Percentiles rank a stretch among this genome's conserved stretches.
Conservation (phyloP, 1,140 invertebrate species). For the Brachionus plicatilis region DNA sequence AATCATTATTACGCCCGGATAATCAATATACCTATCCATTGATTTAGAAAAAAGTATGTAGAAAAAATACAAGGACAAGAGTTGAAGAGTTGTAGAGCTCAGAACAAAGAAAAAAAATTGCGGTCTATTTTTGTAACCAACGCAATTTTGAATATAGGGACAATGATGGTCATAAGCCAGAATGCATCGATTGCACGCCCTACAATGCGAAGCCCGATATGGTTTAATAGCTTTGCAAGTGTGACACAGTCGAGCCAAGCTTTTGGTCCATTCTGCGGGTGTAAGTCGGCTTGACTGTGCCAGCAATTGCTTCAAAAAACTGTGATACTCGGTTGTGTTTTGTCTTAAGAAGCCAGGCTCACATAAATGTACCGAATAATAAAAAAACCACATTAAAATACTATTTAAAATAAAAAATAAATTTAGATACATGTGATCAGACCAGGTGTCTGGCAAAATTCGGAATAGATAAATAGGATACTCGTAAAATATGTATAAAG, state of each 20-base stretch:
- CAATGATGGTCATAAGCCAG: slow-evolving; percentile 56
- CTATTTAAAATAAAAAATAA: slow-evolving; percentile 85
- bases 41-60: background rate
- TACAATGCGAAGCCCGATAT: slow-evolving; percentile 53
- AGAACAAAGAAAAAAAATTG: slow-evolving; percentile 53
- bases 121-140: slow-evolving; percentile 54
- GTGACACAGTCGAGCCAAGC: slow-evolving; percentile 77
- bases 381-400: slow-evolving; percentile 80
- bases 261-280: slow-evolving; percentile 71
- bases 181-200: slow-evolving; percentile 53
- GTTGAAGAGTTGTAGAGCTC: background rate
- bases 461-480: slow-evolving; percentile 50
- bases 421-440: slow-evolving; percentile 72
- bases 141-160: slow-evolving; percentile 55
- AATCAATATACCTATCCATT: background rate
- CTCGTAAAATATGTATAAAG: slow-evolving; percentile 80
- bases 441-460: slow-evolving; percentile 83
- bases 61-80: background rate
- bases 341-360: slow-evolving; percentile 81
- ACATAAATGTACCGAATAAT: slow-evolving; percentile 77
- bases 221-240: slow-evolving; percentile 73
- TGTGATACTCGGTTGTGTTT: slow-evolving; percentile 79
- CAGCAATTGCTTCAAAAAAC: slow-evolving; percentile 65
- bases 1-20: background rate
- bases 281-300: background rate